These are phyloP conservation scores for Stichopus horrens DNA, from an alignment of 53 echinoderm and acorn worm genomes.

Conservation along the genomic window DNA sequence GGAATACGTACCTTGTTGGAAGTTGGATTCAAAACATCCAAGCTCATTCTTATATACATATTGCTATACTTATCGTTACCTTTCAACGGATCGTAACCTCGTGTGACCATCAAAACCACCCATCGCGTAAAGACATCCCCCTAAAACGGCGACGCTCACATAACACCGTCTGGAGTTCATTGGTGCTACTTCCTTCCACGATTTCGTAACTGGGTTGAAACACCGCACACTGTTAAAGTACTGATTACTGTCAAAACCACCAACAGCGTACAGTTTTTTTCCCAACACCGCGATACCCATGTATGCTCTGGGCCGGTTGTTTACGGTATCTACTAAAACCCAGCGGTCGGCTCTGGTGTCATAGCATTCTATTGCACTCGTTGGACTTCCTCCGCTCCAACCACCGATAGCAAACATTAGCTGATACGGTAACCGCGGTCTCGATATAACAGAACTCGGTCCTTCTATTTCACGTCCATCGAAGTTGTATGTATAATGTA, in stretches of 20 bases:
- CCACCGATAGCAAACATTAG: slow-evolving; percentile 92
- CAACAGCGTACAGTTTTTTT: slow-evolving; percentile 72
- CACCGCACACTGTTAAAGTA: slow-evolving; percentile 98
- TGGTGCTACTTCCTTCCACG: slow-evolving; percentile 89
- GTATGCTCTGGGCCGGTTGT: slow-evolving; percentile 90
- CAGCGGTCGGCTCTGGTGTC: slow-evolving; percentile 98
- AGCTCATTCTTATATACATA: background rate
- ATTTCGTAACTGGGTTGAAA: slow-evolving; percentile 82
- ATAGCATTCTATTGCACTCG: slow-evolving; percentile 92
- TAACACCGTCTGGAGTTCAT: slow-evolving; percentile 97
- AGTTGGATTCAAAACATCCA: no score
- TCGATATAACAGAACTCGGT: slow-evolving; percentile 66
- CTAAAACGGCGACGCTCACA: slow-evolving; percentile 85
- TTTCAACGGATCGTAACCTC: slow-evolving; percentile 79
- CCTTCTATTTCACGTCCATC: slow-evolving; percentile 61
- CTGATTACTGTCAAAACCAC: slow-evolving; percentile 99
- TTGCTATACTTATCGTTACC: slow-evolving; percentile 57
- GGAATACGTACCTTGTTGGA: no score
- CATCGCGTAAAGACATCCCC: slow-evolving; percentile 88
- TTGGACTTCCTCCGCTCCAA: slow-evolving; percentile 99
- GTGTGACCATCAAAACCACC: slow-evolving; percentile 99
- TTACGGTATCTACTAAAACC: slow-evolving; percentile 82
- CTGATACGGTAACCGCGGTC: slow-evolving; percentile 77
- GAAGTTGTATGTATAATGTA: slow-evolving; percentile 98
- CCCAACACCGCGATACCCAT: slow-evolving; percentile 93